Evolutionary conservation across 2,113 vertebrate species (phyloP).

Genomic region (Uria lomvia): DNA sequence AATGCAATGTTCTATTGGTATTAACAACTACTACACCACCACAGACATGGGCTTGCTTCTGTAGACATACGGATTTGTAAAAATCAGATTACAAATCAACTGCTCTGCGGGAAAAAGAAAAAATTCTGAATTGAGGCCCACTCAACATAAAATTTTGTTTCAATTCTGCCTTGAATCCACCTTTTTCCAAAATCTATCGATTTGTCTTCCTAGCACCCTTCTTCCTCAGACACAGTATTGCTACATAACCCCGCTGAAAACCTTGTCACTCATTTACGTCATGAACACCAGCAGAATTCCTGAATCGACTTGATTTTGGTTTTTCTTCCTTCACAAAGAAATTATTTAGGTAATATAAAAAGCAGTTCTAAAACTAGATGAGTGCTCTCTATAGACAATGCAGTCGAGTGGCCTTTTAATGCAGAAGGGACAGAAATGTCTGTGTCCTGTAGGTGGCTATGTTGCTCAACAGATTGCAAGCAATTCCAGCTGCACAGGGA

Average conservation of each 20-base stretch:
- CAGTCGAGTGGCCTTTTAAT: not conserved
- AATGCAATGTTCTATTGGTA: not conserved
- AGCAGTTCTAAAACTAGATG: not conserved
- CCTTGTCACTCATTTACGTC: not conserved
- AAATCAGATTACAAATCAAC: not conserved
- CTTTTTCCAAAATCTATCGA: not conserved
- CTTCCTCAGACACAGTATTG: not conserved
- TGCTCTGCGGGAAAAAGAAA: not conserved
- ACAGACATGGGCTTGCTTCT: not conserved
- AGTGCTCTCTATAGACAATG: not conserved
- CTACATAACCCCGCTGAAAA: not conserved
- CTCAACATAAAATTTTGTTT: not conserved
- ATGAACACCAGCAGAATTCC: not conserved
- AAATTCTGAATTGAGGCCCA: not conserved
- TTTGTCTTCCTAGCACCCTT: not conserved
- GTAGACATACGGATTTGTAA: not conserved
- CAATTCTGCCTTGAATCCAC: not conserved
- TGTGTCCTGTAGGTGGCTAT: conserved; percentile 42
- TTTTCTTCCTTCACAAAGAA: not conserved
- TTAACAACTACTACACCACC: no score
- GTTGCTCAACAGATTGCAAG: not conserved
- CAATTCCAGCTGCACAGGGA: not conserved
- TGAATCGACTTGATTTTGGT: not conserved
- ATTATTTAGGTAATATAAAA: accelerated
- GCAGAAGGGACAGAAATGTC: not conserved